Conservation (phyloP, 2,797 vertebrate species). For the Hoplostethus atlanticus region DNA sequence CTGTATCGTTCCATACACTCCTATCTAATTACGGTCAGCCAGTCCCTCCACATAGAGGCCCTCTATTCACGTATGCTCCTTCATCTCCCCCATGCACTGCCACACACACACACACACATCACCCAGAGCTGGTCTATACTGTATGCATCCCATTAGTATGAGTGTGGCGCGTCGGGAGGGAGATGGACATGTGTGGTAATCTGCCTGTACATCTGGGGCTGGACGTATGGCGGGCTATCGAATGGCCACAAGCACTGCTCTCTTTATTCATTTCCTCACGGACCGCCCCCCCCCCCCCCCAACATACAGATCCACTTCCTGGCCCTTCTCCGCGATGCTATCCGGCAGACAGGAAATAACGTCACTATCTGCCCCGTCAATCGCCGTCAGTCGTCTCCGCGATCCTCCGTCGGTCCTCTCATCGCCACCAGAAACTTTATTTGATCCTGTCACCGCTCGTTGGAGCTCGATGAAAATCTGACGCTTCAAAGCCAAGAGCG, state of each 20-base stretch:
- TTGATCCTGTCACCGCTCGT: conserved; percentile 33
- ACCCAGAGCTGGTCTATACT: neutral
- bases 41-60: conserved; percentile 18
- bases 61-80: neutral
- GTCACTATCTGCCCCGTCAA: conserved; percentile 50
- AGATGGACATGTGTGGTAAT: conserved; percentile 13
- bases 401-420: conserved; percentile 13
- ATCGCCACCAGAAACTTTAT: conserved; percentile 22
- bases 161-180: neutral
- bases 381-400: neutral
- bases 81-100: neutral
- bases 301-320: conserved; percentile 49
- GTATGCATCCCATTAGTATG: conserved; percentile 5
- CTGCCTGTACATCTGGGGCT: neutral
- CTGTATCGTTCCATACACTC: conserved; percentile 32
- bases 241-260: conserved; percentile 16
- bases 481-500: conserved; percentile 52
- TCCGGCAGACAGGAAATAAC: conserved; percentile 72
- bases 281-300: conserved; percentile 23
- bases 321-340: conserved; percentile 52
- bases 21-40: conserved; percentile 38
- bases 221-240: conserved; percentile 38
- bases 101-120: neutral
- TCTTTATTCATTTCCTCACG: conserved; percentile 67
- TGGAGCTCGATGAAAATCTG: conserved; percentile 39